These are phyloP conservation scores for Falcunculus frontatus DNA, from an alignment of 2,113 vertebrate genomes.

Conservation along the genomic window DNA sequence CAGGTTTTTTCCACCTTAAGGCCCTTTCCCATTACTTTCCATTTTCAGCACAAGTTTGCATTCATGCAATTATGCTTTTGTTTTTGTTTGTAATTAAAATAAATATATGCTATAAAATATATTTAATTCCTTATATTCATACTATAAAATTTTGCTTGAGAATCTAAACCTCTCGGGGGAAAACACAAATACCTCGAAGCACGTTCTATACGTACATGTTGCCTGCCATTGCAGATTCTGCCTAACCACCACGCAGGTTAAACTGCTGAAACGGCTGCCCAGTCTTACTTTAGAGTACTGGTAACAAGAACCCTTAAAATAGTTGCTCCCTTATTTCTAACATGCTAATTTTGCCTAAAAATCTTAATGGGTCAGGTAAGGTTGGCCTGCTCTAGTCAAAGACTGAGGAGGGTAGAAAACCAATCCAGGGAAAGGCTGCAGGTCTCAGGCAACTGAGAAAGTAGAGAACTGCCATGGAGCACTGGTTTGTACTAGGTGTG, in stretches of 20 bases:
- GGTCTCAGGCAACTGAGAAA: not conserved
- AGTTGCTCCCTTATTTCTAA: not conserved
- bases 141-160: not conserved
- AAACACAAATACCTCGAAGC: not conserved
- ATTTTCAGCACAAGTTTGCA: not conserved
- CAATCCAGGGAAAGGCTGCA: not conserved
- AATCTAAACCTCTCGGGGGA: not conserved
- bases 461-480: accelerated
- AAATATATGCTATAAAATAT: not conserved
- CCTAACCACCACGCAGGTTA: accelerated
- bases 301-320: not conserved
- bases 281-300: not conserved
- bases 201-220: not conserved
- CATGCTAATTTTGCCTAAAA: not conserved
- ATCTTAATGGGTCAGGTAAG: not conserved
- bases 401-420: not conserved
- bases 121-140: not conserved
- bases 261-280: not conserved
- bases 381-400: not conserved
- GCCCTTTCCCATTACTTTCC: not conserved
- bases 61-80: not conserved
- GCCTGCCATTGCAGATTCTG: not conserved
- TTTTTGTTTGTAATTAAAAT: not conserved
- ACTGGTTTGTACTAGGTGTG: not conserved
- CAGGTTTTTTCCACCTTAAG: not conserved